Evolutionary conservation across 1,140 invertebrate genomes (phyloP).

Genomic region (Berghia stephanieae): DNA sequence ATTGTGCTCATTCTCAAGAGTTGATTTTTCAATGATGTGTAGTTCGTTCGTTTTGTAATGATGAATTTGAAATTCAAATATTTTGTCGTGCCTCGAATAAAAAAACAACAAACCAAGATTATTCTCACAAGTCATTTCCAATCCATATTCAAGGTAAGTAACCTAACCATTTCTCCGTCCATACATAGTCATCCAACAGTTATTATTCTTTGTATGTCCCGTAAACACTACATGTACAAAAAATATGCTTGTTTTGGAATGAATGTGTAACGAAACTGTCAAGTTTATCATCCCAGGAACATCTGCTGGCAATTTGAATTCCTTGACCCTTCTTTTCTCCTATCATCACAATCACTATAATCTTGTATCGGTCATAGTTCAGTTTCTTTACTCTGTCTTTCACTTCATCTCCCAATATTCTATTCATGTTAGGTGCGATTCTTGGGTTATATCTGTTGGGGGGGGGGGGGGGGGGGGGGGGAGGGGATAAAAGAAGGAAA

Average conservation of each 20-base stretch:
- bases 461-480: neutral
- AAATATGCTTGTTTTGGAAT: slow-evolving; percentile 45
- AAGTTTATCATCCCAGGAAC: slow-evolving; percentile 48
- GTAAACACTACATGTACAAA: slow-evolving; percentile 50
- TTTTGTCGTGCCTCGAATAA: no score
- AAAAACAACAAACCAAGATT: no score
- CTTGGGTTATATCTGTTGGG: slow-evolving; percentile 21
- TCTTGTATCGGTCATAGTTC: slow-evolving; percentile 50
- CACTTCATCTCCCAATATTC: slow-evolving; percentile 45
- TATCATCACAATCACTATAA: slow-evolving; percentile 47
- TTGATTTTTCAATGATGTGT: no score
- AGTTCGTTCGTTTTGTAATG: no score
- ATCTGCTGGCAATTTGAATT: slow-evolving; percentile 47
- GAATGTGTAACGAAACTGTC: slow-evolving; percentile 52
- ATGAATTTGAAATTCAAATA: no score
- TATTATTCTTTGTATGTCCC: slow-evolving; percentile 57
- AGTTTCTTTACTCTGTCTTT: slow-evolving; percentile 46
- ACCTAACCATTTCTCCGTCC: no score
- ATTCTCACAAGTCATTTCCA: no score
- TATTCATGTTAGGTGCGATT: slow-evolving; percentile 32
- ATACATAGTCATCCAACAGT: no score
- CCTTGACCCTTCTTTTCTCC: slow-evolving; percentile 50
- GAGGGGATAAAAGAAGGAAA: neutral
- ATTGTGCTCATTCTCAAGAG: no score
- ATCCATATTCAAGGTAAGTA: no score